Conservation (phyloP, 2,113 vertebrate genomes). For the Puntigrus tetrazona region DNA sequence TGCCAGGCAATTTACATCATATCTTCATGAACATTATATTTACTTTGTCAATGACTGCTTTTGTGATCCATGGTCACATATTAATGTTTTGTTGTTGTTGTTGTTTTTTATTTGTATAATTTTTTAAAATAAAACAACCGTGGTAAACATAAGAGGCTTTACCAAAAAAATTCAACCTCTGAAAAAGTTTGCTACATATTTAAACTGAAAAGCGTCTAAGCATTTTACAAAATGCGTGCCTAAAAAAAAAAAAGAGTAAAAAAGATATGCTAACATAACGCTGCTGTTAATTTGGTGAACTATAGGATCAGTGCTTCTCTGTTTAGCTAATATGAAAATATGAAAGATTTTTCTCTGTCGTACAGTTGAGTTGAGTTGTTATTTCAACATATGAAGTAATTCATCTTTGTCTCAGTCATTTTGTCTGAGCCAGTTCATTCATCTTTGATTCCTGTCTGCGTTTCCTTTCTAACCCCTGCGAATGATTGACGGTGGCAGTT, state of each 20-base stretch:
- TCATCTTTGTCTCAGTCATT: slow-evolving; percentile 38
- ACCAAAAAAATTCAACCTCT: no score
- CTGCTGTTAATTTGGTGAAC: neutral
- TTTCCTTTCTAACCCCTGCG: slow-evolving; percentile 19
- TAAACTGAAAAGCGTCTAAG: no score
- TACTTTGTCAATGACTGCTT: no score
- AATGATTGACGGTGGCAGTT: slow-evolving; percentile 36
- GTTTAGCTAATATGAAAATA: slow-evolving; percentile 11
- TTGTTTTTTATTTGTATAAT: no score
- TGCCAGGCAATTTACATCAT: no score
- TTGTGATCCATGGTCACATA: no score
- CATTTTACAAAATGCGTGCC: neutral
- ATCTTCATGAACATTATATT: no score
- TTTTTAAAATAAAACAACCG: no score
- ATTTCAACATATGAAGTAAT: slow-evolving; percentile 39
- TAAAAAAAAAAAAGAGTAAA: slow-evolving; percentile 8
- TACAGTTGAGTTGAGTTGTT: slow-evolving; percentile 26
- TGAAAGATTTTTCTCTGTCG: neutral
- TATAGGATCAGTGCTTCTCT: neutral
- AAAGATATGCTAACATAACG: neutral
- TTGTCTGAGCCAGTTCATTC: slow-evolving; percentile 46
- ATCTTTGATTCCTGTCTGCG: slow-evolving; percentile 31
- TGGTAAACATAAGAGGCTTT: no score
- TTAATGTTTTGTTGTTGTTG: no score
- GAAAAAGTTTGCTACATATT: no score